These are phyloP conservation scores for Tympanuchus pallidicinctus DNA, from an alignment of 2,113 vertebrate species.

Conservation along the genomic window DNA sequence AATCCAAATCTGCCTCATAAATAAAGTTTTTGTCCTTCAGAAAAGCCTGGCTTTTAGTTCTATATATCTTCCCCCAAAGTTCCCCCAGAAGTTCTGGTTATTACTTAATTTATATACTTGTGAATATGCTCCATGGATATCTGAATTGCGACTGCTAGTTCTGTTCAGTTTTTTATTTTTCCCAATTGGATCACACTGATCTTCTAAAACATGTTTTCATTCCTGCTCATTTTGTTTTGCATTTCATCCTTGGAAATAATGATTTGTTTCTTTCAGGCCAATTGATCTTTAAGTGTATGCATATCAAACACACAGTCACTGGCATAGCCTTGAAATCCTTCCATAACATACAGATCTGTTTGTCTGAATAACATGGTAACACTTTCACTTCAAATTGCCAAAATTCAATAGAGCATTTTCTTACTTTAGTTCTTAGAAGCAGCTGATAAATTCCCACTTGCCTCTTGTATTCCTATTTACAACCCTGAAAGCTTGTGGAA, in stretches of 20 bases:
- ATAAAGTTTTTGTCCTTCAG: not conserved
- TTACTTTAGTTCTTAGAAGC: not conserved
- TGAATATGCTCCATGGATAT: not conserved
- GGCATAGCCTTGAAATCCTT: not conserved
- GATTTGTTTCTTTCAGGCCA: not conserved
- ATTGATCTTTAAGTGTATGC: not conserved
- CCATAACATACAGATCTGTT: not conserved
- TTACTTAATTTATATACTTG: not conserved
- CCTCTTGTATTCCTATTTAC: not conserved
- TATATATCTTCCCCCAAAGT: not conserved
- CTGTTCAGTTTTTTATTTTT: not conserved
- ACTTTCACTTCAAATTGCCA: not conserved
- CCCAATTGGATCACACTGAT: not conserved
- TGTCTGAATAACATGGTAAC: not conserved
- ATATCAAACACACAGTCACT: not conserved
- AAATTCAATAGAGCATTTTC: not conserved
- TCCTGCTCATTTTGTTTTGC: not conserved
- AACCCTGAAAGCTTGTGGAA: not conserved
- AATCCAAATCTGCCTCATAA: not conserved
- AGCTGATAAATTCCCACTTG: not conserved
- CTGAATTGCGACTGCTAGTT: not conserved
- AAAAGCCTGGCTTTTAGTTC: not conserved
- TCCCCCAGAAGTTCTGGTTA: not conserved
- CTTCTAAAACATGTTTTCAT: not conserved
- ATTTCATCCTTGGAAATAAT: not conserved